Base-by-base conservation (phyloP, 1,140 invertebrate genomes). In the Penaeus indicus region DNA sequence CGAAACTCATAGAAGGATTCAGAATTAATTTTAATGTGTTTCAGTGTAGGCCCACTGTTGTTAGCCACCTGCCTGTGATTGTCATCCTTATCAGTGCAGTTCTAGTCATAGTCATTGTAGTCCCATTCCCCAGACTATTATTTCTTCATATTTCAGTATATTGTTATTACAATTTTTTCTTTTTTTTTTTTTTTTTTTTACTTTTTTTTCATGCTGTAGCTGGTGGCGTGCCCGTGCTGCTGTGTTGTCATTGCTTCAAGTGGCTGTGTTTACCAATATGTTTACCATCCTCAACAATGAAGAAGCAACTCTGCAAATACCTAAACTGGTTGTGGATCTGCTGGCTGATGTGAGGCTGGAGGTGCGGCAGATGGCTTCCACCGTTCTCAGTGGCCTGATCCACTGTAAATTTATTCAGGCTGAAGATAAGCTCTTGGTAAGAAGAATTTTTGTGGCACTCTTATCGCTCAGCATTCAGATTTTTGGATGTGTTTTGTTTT, bases 191-290 rank as follows among this genome's bases (percentile, higher is more conserved):
- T 38, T 69, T 25, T 69, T 42, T 54, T 61, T 27, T 11, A 72
- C 47, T 22, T 22, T 85, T 85, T 62, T 16, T n/a, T 63, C 80
- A 78, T 90, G n/a, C 61, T 92, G 90, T 77, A 92, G 89, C 11
- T 97, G 96, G 11, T 98, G 97, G 97, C 96, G 96, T 90, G 95
- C 96, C 0, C 93, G 96, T 77, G 94, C 94, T 0, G 94, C 95
- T 18, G 94, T 95, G 86, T 93, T 97, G 2, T 94, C 95, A 82
- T 97, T 97, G 91, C 93, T 98, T 16, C 96, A 97, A 93, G 95
- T 96, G 22, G 93, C 97, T 83, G 95, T 97, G 16, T 98, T 98
- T 93, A 95, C 96, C 90, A 98, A 98, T 91, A 95, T 98, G 93
- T 95, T 96, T 25, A 94, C 94, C 85, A 92, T 97, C 38, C 92